These are phyloP conservation scores for Thysanoteuthis rhombus DNA, from an alignment of 2,888 invertebrate species.

Conservation along the genomic window DNA sequence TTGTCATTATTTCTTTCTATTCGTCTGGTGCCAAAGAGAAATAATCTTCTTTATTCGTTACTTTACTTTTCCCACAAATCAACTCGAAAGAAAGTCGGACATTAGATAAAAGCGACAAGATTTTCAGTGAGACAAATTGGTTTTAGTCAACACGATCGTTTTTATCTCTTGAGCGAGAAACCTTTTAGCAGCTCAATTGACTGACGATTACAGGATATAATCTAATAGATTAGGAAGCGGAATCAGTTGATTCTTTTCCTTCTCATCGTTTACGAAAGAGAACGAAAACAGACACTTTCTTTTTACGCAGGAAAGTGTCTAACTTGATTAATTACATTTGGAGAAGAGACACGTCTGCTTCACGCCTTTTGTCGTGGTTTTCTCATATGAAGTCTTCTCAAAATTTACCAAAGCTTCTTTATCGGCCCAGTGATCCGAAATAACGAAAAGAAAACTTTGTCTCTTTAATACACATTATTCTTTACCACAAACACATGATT, in stretches of 20 bases:
- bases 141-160: too few relatives aligned
- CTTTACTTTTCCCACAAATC: too few relatives aligned
- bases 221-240: background rate
- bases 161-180: background rate
- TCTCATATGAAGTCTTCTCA: background rate
- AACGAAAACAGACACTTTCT: background rate
- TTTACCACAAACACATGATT: background rate
- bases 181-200: background rate
- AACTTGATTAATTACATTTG: background rate
- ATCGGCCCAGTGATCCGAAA: background rate
- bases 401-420: background rate
- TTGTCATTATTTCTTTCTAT: too few relatives aligned
- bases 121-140: too few relatives aligned
- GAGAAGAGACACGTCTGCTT: background rate
- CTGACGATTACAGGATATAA: background rate
- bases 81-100: too few relatives aligned
- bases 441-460: background rate
- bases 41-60: too few relatives aligned
- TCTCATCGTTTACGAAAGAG: background rate
- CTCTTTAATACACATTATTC: background rate
- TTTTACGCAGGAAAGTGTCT: background rate
- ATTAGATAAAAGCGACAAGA: too few relatives aligned
- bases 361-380: background rate
- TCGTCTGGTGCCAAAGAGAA: too few relatives aligned
- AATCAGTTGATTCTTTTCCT: background rate